Evolutionary conservation across 30 jellyfish, hydroid and myxozoan genomes (phyloP), one percentile per base, ranked within the genome.

Genomic region (Haliclystus octoradiatus): DNA sequence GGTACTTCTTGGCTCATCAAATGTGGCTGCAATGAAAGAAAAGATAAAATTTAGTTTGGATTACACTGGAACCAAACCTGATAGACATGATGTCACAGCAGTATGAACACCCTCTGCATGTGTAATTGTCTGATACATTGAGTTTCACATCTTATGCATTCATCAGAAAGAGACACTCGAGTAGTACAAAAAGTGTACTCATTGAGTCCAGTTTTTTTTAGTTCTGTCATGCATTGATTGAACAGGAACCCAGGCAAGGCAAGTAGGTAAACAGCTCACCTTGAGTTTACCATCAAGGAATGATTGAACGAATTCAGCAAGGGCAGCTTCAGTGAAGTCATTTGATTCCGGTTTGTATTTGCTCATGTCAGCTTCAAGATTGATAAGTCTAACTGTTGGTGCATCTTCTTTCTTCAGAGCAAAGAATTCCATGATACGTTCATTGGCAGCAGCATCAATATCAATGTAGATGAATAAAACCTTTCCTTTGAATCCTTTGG

Each of bases 391-490:
- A 62, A 75, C 68, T 2, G 98, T 82, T 63, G 98, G 98, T 25
- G 84, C 93, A 72, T 89, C 98, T 3, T 72, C 94, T 32, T 78
- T 68, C 79, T 81, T 89, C 81, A 89, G 52, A 30, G 93, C 95
- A 82, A 89, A 89, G 93, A 89, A 89, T 72, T 89, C 98, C 93
- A 89, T 70, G 60, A 89, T 89, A 34, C 98, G 88, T 9, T 68
- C 81, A 47, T 89, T 89, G 70, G 80, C 98, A 61, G 80, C 98
- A 68, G 80, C 93, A 81, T 89, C 98, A 28, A 74, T 76, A 74
- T 89, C 89, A 72, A 89, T 89, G 85, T 80, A 89, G 82, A 89
- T 89, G 92, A 81, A 89, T 40, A 89, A 83, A 33, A 89, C 95
- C 40, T 81, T 81, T 68, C 98, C 98, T 66, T 89, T 89, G 73